Conservation (phyloP, 1,140 invertebrate genomes). For the Epicauta chinensis region DNA sequence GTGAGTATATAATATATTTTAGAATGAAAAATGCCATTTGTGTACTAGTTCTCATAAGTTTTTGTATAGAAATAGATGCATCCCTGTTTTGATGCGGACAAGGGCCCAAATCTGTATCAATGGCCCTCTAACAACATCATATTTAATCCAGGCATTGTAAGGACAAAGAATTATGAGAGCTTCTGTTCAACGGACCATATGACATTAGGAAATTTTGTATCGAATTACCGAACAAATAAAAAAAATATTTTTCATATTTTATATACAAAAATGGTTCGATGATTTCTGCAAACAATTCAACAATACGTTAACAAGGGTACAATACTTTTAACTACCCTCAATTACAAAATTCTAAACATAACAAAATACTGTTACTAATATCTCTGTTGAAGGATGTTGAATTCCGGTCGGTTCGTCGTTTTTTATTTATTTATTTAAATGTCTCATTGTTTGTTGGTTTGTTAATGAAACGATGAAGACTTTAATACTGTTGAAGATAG, state of each 20-base stretch:
- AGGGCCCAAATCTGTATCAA: conserved; percentile 34
- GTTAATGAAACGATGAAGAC: conserved; percentile 17
- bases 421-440: conserved; percentile 9
- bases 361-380: too few relatives aligned
- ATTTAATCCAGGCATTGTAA: conserved; percentile 25
- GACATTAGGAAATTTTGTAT: conserved; percentile 32
- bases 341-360: too few relatives aligned
- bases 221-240: conserved; percentile 28
- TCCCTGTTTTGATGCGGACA: conserved; percentile 28
- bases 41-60: conserved; percentile 16
- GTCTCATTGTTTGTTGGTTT: conserved; percentile 4
- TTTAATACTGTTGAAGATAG: conserved; percentile 5
- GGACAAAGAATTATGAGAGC: conserved; percentile 30
- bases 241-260: conserved; percentile 16
- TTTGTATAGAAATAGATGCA: conserved; percentile 15
- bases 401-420: conserved; percentile 2
- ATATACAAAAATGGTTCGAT: too few relatives aligned
- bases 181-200: conserved; percentile 27
- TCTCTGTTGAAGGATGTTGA: too few relatives aligned
- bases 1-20: conserved; percentile 29
- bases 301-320: too few relatives aligned
- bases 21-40: conserved; percentile 11
- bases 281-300: too few relatives aligned
- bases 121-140: conserved; percentile 26
- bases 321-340: too few relatives aligned